These are phyloP conservation scores for Nephotettix cincticeps DNA, from an alignment of 1,140 invertebrate species.

Conservation along the genomic window DNA sequence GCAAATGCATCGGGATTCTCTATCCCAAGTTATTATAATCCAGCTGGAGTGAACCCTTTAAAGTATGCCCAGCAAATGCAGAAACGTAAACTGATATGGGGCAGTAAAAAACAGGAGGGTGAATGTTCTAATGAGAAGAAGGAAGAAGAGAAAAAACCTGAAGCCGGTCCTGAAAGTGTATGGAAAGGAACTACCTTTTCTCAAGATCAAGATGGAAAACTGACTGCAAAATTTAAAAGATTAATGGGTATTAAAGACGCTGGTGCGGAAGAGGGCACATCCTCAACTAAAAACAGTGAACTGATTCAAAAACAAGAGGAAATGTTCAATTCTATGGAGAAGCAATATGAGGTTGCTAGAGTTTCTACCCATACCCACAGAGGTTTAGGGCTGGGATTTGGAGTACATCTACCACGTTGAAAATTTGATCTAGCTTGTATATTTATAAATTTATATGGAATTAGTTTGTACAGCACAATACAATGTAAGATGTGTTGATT, in stretches of 20 bases:
- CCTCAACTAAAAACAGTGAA: conserved; percentile 29
- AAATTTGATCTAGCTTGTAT: background rate
- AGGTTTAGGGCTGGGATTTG: conserved; percentile 85
- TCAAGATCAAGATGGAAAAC: conserved; percentile 85
- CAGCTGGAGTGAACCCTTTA: conserved; percentile 70
- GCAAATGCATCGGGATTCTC: background rate
- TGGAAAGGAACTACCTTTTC: conserved; percentile 85
- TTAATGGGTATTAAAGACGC: conserved; percentile 89
- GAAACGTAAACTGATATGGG: conserved; percentile 59
- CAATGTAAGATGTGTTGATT: too few relatives aligned
- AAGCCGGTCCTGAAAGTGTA: conserved; percentile 55
- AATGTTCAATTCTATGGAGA: conserved; percentile 88
- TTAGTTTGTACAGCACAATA: too few relatives aligned
- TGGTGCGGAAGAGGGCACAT: background rate
- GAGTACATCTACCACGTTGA: conserved; percentile 24
- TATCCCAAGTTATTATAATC: conserved; percentile 74
- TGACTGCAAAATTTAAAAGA: conserved; percentile 92
- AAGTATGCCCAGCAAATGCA: conserved; percentile 87
- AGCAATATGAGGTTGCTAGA: conserved; percentile 91
- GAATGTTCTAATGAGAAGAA: conserved; percentile 52
- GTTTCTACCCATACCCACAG: conserved; percentile 92
- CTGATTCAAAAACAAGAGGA: conserved; percentile 82
- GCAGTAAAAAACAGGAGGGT: conserved; percentile 53
- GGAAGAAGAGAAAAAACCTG: conserved; percentile 45
- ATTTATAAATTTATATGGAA: too few relatives aligned